Evolutionary conservation across 2,113 vertebrate genomes (phyloP).

Genomic region (Heterotis niloticus): DNA sequence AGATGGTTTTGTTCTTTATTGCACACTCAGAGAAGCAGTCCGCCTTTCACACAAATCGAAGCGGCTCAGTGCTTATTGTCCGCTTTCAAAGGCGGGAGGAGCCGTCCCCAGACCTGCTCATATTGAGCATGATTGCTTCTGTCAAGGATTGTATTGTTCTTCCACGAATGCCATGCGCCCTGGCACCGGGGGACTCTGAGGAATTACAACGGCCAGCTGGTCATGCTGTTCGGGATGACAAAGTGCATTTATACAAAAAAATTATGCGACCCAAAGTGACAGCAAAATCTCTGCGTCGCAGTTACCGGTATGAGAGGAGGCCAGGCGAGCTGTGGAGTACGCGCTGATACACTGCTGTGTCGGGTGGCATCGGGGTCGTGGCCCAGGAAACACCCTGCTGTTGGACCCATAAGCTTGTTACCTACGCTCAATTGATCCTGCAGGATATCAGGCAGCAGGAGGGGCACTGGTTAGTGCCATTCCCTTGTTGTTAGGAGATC

Average conservation of each 20-base stretch:
- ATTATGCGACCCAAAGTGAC: constrained; percentile 16
- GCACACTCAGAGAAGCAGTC: neutral
- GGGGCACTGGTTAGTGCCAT: no score
- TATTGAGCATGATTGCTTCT: constrained; percentile 12
- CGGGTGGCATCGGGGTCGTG: no score
- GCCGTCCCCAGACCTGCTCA: neutral
- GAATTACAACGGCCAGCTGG: neutral
- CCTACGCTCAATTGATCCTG: no score
- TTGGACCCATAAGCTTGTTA: no score
- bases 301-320: neutral
- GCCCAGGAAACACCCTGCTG: no score
- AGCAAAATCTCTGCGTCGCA: neutral
- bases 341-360: no score
- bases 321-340: no score
- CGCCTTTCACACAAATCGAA: neutral
- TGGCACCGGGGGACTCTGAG: neutral
- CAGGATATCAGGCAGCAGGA: no score
- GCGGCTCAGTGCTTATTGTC: no score
- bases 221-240: constrained; percentile 4
- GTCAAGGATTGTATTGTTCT: constrained; percentile 15
- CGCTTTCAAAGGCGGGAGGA: neutral
- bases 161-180: neutral
- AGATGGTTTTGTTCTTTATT: neutral
- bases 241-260: neutral
- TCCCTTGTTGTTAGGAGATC: no score